phyloP scores from a whole-genome alignment of 2,797 vertebrate species.

The Eulemur albifrons region DNA sequence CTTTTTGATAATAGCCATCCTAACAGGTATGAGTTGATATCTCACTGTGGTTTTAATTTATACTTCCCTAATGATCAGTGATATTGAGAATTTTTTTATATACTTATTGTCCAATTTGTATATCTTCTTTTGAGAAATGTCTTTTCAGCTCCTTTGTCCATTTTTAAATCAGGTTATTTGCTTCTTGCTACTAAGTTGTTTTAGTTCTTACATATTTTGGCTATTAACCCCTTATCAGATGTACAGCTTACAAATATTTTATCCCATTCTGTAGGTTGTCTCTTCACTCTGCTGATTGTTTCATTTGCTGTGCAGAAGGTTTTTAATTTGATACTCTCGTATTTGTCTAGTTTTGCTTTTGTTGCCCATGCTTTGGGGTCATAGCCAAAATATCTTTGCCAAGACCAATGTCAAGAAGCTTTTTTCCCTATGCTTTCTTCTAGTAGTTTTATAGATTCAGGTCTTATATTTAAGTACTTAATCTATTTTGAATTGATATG shows the following conservation, averaged over 20 bases:
- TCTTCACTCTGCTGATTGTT: background rate
- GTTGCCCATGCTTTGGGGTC: background rate
- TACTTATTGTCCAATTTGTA: background rate
- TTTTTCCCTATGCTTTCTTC: background rate
- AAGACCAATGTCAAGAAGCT: background rate
- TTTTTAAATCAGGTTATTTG: background rate
- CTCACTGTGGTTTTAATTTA: background rate
- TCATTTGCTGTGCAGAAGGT: background rate
- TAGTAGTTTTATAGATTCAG: background rate
- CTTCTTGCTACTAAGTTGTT: background rate
- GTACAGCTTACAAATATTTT: background rate
- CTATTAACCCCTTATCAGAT: background rate
- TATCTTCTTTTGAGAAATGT: background rate
- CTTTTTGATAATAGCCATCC: background rate
- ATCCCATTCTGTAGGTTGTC: background rate
- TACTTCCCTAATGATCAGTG: background rate
- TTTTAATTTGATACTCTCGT: background rate
- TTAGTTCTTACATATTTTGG: background rate
- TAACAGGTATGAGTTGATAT: background rate
- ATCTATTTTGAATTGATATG: background rate
- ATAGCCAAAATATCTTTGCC: background rate
- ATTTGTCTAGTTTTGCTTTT: background rate
- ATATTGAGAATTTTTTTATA: background rate
- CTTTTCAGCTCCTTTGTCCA: background rate
- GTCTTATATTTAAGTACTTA: background rate